phyloP scores from a whole-genome alignment of 1,140 invertebrate species.

The Pseudoatta argentina region DNA sequence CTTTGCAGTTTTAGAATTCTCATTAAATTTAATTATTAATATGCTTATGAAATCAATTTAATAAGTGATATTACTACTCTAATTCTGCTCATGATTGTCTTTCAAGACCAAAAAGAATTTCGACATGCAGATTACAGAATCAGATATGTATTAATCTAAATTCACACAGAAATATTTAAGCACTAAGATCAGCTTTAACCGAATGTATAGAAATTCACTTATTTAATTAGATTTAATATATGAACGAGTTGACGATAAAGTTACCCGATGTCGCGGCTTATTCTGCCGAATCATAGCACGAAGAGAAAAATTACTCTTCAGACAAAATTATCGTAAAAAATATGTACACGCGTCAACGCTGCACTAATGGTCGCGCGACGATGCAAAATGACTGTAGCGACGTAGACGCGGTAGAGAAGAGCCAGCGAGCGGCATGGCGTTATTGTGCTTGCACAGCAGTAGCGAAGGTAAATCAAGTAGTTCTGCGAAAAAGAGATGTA shows the following conservation, averaged over 20 bases:
- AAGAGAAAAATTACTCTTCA: constrained; percentile 66
- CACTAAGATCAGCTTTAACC: no score
- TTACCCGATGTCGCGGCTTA: constrained; percentile 37
- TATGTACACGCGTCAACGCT: constrained; percentile 66
- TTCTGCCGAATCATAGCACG: constrained; percentile 16
- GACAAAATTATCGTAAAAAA: constrained; percentile 68
- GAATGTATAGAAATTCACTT: no score
- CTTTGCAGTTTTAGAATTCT: no score
- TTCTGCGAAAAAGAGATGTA: constrained; percentile 18
- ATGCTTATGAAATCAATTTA: no score
- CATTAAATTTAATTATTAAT: no score
- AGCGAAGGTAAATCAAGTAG: constrained; percentile 73
- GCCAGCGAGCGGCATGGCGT: constrained; percentile 17
- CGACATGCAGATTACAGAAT: no score
- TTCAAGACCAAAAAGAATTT: no score
- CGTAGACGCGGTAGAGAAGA: constrained; percentile 47
- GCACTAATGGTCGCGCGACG: constrained; percentile 67
- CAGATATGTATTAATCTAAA: no score
- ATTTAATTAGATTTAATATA: constrained; percentile 10
- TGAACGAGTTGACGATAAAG: not conserved
- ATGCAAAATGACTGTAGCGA: constrained; percentile 50
- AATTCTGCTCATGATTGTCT: no score
- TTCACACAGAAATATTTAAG: no score
- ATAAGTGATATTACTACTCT: no score
- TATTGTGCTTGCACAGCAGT: constrained; percentile 61